Conservation (phyloP, 1,140 invertebrate genomes). For the Drosophila grimshawi region DNA sequence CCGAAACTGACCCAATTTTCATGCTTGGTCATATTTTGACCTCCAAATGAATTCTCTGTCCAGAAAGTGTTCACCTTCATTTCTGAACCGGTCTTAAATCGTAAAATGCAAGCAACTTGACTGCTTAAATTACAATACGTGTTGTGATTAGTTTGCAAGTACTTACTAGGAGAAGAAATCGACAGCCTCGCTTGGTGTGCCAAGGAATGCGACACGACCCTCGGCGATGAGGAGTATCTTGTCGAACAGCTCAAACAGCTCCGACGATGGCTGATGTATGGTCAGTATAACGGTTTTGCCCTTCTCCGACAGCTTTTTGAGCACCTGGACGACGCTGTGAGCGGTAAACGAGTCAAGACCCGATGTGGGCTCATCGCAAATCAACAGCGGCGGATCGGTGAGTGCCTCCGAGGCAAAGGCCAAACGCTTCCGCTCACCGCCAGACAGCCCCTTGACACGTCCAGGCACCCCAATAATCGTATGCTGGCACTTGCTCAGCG, state of each 20-base stretch:
- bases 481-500: conserved; percentile 93
- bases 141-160: background rate
- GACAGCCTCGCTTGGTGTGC: conserved; percentile 91
- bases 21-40: too few relatives aligned
- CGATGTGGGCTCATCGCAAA: conserved; percentile 98
- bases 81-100: too few relatives aligned
- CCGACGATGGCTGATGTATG: conserved; percentile 98
- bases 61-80: too few relatives aligned
- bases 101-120: too few relatives aligned
- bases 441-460: conserved; percentile 95
- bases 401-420: conserved; percentile 98
- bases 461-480: conserved; percentile 95
- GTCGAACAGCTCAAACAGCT: conserved; percentile 96
- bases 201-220: conserved; percentile 95
- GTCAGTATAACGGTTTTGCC: conserved; percentile 97
- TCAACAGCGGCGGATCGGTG: conserved; percentile 97
- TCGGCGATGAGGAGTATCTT: conserved; percentile 96
- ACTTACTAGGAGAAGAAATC: conserved; percentile 93
- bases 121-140: too few relatives aligned
- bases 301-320: conserved; percentile 91
- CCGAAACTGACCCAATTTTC: too few relatives aligned
- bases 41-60: too few relatives aligned
- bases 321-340: conserved; percentile 93
- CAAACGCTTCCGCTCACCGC: conserved; percentile 97
- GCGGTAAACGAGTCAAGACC: conserved; percentile 94